A percentile compares a stretch with the other conserved stretches of the same genome.
Conservation (phyloP, 2,797 vertebrate genomes). For the Bovichtus diacanthus region DNA sequence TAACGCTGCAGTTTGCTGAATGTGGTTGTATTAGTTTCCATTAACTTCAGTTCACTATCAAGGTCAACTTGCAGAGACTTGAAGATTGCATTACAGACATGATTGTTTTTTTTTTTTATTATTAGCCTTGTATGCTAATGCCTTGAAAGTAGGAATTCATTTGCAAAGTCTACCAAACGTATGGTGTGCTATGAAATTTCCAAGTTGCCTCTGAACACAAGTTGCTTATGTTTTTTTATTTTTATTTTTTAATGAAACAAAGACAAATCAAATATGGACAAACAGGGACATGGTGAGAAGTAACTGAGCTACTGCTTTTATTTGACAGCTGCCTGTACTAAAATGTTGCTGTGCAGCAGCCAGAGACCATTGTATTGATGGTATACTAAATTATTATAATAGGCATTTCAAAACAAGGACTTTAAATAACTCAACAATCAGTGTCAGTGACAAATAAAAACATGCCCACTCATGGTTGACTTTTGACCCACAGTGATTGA, state of each 20-base stretch:
- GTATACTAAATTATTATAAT: slow-evolving; percentile 1
- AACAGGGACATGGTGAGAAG: background rate
- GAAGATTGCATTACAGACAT: background rate
- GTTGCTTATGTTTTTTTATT: background rate
- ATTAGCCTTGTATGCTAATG: background rate
- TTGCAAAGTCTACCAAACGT: slow-evolving; percentile 1
- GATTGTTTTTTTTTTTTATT: background rate
- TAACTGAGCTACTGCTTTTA: too few relatives aligned
- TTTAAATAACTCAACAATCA: slow-evolving; percentile 12
- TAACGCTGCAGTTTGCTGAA: background rate
- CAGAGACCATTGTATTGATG: background rate
- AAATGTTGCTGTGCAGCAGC: background rate
- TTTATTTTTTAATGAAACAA: background rate
- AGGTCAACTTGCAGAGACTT: background rate
- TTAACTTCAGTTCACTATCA: background rate
- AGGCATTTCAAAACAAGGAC: background rate
- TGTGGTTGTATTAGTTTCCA: background rate
- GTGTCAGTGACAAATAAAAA: slow-evolving; percentile 7
- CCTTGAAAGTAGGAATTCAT: background rate
- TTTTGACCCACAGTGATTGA: too few relatives aligned
- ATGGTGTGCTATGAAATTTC: too few relatives aligned
- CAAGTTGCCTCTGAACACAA: too few relatives aligned
- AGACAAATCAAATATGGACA: background rate
- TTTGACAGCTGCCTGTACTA: background rate
- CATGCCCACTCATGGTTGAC: background rate